Conservation (phyloP, 2,888 invertebrate genomes). For the Cerceris ruficornis region DNA sequence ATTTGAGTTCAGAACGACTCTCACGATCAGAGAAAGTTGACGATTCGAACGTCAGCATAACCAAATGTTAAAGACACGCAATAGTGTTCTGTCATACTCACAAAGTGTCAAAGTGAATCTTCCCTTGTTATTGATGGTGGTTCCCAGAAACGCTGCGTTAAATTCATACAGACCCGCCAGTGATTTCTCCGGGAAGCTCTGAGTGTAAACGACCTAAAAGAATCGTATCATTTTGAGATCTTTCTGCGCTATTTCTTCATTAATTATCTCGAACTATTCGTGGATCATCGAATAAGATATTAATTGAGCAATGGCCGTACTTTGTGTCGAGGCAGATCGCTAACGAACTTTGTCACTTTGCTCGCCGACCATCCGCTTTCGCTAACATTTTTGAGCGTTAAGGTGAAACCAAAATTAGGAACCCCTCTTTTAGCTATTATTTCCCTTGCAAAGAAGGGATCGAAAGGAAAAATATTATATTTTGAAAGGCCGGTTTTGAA, state of each 20-base stretch:
- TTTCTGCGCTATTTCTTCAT: no score
- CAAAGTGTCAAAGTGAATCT: slow-evolving; percentile 90
- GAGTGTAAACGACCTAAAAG: slow-evolving; percentile 86
- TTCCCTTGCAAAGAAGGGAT: slow-evolving; percentile 89
- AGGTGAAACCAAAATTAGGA: slow-evolving; percentile 86
- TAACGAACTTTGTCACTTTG: slow-evolving; percentile 89
- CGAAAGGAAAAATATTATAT: slow-evolving; percentile 88
- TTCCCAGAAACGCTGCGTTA: slow-evolving; percentile 85
- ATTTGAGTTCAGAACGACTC: no score
- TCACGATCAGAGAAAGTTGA: no score
- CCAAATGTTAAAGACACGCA: no score
- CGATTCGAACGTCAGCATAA: no score
- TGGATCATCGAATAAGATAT: neutral
- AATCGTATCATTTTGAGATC: slow-evolving; percentile 4
- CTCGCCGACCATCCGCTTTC: slow-evolving; percentile 91
- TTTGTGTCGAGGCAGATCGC: slow-evolving; percentile 77
- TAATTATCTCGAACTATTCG: neutral
- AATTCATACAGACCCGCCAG: slow-evolving; percentile 88
- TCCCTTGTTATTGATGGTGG: slow-evolving; percentile 86
- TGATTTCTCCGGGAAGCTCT: slow-evolving; percentile 92
- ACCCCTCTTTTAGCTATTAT: slow-evolving; percentile 86
- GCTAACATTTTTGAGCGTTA: slow-evolving; percentile 88
- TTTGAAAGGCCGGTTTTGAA: slow-evolving; percentile 89
- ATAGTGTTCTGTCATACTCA: slow-evolving; percentile 70
- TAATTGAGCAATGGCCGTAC: slow-evolving; percentile 52